Evolutionary conservation across 2,797 vertebrate genomes (phyloP).

Genomic region (Aldrovandia affinis): DNA sequence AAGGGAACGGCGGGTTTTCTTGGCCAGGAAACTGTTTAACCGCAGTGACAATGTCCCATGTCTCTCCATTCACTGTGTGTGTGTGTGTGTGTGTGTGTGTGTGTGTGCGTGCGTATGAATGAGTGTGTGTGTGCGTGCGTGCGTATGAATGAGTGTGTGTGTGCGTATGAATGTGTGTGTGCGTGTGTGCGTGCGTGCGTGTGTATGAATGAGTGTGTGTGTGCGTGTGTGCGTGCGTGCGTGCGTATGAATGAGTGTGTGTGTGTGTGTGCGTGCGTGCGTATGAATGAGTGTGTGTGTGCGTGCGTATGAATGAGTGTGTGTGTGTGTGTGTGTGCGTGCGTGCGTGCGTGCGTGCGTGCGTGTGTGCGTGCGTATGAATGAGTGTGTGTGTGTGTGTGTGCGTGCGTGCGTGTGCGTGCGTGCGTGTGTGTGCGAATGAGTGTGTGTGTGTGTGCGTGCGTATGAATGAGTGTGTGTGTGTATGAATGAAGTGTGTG

Average conservation of each 20-base stretch:
- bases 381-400: too few relatives aligned
- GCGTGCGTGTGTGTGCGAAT: too few relatives aligned
- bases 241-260: slow-evolving; percentile 26
- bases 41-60: too few relatives aligned
- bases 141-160: too few relatives aligned
- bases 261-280: slow-evolving; percentile 10
- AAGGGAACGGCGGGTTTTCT: too few relatives aligned
- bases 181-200: background rate
- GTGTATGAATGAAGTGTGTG: background rate
- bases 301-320: slow-evolving; percentile 29
- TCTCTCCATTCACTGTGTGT: too few relatives aligned
- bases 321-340: background rate
- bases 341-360: slow-evolving; percentile 31
- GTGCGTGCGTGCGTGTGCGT: too few relatives aligned
- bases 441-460: too few relatives aligned
- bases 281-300: slow-evolving; percentile 26
- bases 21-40: too few relatives aligned
- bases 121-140: too few relatives aligned
- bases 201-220: background rate
- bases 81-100: background rate
- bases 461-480: too few relatives aligned
- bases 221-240: background rate
- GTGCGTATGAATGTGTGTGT: background rate
- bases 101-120: too few relatives aligned
- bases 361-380: slow-evolving; percentile 50